Conservation (phyloP, 2,797 vertebrate species). For the Loris lydekkerianus region DNA sequence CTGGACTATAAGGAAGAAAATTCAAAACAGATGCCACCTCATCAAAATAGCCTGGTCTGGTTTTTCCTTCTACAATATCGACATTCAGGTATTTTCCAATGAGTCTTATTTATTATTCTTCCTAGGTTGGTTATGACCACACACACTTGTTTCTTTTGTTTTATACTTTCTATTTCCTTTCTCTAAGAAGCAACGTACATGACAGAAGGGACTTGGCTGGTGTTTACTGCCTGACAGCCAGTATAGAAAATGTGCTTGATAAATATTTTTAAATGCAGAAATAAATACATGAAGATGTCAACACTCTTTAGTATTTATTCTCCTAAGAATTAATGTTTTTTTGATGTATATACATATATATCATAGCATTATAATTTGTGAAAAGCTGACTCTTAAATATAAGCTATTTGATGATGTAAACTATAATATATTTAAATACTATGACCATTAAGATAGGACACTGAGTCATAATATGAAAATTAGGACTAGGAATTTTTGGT, state of each 20-base stretch:
- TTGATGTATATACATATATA: not conserved
- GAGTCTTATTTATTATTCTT: not conserved
- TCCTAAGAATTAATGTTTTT: not conserved
- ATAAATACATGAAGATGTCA: not conserved
- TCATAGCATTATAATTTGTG: conserved; percentile 10
- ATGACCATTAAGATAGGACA: not conserved
- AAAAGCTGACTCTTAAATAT: not conserved
- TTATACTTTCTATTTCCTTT: not conserved
- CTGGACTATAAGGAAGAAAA: not conserved
- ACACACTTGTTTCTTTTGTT: not conserved
- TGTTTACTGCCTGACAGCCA: not conserved
- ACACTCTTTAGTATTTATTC: not conserved
- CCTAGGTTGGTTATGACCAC: not conserved
- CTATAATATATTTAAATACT: not conserved
- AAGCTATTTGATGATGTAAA: not conserved
- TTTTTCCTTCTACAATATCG: not conserved
- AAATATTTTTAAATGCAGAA: not conserved
- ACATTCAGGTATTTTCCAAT: not conserved
- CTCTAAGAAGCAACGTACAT: not conserved
- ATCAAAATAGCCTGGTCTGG: not conserved
- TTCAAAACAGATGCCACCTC: not conserved
- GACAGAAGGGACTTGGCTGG: not conserved
- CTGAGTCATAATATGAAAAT: not conserved
- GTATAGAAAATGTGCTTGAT: not conserved
- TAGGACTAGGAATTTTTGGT: not conserved